A percentile compares a stretch with the other conserved stretches of the same genome.
Evolutionary conservation across 2,888 invertebrate species (phyloP).

Genomic region (Barypeithes pellucidus): DNA sequence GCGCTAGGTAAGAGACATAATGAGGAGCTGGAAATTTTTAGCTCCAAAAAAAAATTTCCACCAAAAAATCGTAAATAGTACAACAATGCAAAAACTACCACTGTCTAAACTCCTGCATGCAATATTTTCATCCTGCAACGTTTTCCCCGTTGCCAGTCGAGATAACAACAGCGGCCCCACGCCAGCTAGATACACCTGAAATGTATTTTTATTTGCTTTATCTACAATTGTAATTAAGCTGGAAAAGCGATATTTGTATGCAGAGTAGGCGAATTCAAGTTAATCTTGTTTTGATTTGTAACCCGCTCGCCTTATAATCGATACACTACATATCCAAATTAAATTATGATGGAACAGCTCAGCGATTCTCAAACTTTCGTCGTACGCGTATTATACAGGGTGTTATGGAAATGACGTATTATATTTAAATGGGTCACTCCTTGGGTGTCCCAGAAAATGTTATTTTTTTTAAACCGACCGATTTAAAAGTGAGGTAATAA

Average conservation of each 20-base stretch:
- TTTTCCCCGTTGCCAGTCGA: slow-evolving; percentile 13
- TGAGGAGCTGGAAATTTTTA: too few relatives aligned
- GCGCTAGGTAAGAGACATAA: too few relatives aligned
- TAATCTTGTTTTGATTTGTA: slow-evolving; percentile 41
- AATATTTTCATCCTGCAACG: slow-evolving; percentile 17
- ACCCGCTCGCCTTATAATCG: not conserved
- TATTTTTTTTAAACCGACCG: too few relatives aligned
- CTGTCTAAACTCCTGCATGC: not conserved
- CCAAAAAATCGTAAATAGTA: too few relatives aligned
- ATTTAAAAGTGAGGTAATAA: too few relatives aligned
- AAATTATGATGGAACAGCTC: not conserved
- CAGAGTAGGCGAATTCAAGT: slow-evolving; percentile 42
- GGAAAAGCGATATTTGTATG: slow-evolving; percentile 42
- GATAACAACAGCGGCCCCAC: slow-evolving; percentile 39
- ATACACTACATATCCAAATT: not conserved
- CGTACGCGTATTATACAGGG: too few relatives aligned
- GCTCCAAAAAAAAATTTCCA: too few relatives aligned
- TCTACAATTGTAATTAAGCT: slow-evolving; percentile 44
- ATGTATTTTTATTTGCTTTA: slow-evolving; percentile 40
- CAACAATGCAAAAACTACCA: slow-evolving; percentile 1
- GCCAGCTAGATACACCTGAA: slow-evolving; percentile 35
- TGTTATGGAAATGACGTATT: too few relatives aligned
- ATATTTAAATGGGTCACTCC: too few relatives aligned
- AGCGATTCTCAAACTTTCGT: too few relatives aligned
- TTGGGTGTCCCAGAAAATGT: too few relatives aligned